Evolutionary conservation across 2,888 invertebrate species (phyloP).

Genomic region (Drosophila affinis): DNA sequence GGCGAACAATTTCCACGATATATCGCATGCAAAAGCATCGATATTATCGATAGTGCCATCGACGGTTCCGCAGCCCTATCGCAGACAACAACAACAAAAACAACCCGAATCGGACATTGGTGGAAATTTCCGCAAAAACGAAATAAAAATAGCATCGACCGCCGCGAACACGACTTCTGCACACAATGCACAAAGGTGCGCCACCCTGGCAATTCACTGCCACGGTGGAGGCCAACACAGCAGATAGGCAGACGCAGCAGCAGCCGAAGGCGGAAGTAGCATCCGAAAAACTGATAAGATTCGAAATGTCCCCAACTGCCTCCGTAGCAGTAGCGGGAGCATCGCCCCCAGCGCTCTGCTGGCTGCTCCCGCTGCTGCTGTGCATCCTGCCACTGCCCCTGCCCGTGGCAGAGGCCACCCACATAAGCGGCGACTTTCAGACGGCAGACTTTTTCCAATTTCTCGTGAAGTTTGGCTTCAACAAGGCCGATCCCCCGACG

Average conservation of each 20-base stretch:
- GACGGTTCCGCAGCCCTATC: too few relatives aligned
- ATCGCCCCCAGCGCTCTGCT: slow-evolving; percentile 27
- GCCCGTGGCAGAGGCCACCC: slow-evolving; percentile 82
- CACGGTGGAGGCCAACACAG: slow-evolving; percentile 54
- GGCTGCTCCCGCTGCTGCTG: slow-evolving; percentile 40
- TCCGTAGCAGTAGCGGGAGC: not conserved
- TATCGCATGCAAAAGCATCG: too few relatives aligned
- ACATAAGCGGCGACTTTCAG: slow-evolving; percentile 87
- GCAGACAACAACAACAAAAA: slow-evolving; percentile 23
- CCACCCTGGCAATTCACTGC: slow-evolving; percentile 65
- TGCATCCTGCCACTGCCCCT: slow-evolving; percentile 26
- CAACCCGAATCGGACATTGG: slow-evolving; percentile 6
- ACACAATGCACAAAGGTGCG: slow-evolving; percentile 72
- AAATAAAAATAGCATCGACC: slow-evolving; percentile 29
- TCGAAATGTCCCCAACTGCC: not conserved
- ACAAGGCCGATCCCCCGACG: slow-evolving; percentile 93
- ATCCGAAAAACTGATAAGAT: not conserved
- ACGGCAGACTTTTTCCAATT: slow-evolving; percentile 93
- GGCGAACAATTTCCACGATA: too few relatives aligned
- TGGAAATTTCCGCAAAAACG: slow-evolving; percentile 45
- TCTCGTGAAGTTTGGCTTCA: slow-evolving; percentile 97
- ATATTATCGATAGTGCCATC: too few relatives aligned
- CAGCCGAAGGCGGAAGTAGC: not conserved
- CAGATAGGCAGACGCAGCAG: slow-evolving; percentile 17
- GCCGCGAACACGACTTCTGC: slow-evolving; percentile 54